Conservation (phyloP, 2,888 invertebrate species). For the Plusia festucae region DNA sequence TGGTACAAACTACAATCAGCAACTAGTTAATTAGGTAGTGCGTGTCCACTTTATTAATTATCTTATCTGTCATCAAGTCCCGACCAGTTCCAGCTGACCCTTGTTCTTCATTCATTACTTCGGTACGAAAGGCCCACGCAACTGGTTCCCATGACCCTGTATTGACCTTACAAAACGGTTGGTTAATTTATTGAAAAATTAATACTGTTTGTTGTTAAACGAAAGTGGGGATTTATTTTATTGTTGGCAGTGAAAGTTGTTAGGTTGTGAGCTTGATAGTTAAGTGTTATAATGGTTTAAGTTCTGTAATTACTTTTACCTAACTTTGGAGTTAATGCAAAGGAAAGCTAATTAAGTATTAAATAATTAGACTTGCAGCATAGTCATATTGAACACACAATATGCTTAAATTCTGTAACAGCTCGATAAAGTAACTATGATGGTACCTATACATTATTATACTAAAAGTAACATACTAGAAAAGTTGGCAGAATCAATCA, state of each 20-base stretch:
- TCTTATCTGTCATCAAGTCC: slow-evolving; percentile 56
- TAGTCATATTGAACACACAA: too few species aligned
- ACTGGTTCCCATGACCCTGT: slow-evolving; percentile 52
- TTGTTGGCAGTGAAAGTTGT: slow-evolving; percentile 52
- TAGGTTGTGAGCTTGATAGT: background rate
- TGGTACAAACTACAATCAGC: slow-evolving; percentile 30
- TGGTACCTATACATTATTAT: too few species aligned
- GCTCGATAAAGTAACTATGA: too few species aligned
- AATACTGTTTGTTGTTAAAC: slow-evolving; percentile 47
- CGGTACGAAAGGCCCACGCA: slow-evolving; percentile 21
- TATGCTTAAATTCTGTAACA: too few species aligned
- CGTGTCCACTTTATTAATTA: slow-evolving; percentile 54
- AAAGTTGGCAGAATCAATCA: too few species aligned
- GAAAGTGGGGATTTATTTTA: slow-evolving; percentile 56
- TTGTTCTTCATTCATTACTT: slow-evolving; percentile 38
- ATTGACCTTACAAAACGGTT: slow-evolving; percentile 55
- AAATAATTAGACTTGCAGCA: too few species aligned
- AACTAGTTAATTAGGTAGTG: slow-evolving; percentile 50
- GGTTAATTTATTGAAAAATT: slow-evolving; percentile 57
- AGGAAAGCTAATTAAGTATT: background rate
- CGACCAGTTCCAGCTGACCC: slow-evolving; percentile 42
- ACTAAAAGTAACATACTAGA: too few species aligned
- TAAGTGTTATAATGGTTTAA: slow-evolving; percentile 1
- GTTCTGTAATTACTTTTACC: too few species aligned
- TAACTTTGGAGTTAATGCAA: too few species aligned